Evolutionary conservation across 2,888 invertebrate genomes (phyloP).

Genomic region (Apodemia zela): DNA sequence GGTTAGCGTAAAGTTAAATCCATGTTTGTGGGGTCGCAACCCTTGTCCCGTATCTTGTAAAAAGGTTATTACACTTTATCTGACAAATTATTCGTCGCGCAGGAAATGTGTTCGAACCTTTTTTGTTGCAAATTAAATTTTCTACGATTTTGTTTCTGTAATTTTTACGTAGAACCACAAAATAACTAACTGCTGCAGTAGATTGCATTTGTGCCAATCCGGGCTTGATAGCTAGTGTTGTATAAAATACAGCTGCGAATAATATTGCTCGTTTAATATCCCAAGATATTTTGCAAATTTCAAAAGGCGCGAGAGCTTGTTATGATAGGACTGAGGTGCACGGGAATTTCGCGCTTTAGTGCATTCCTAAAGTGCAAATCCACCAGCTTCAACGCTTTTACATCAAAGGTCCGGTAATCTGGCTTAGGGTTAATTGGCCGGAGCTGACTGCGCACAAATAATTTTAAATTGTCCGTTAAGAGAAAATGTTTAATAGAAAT

Average conservation of each 20-base stretch:
- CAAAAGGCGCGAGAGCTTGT: neutral
- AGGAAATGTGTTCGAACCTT: no score
- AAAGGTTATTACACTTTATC: no score
- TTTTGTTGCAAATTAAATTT: no score
- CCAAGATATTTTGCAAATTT: slow-evolving; percentile 8
- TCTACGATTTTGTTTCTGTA: no score
- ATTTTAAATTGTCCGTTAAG: neutral
- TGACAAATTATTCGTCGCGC: no score
- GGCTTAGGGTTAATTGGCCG: slow-evolving; percentile 5
- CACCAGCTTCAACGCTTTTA: slow-evolving; percentile 6
- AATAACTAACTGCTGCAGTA: no score
- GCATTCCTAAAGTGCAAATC: slow-evolving; percentile 8
- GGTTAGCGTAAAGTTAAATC: no score
- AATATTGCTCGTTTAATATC: neutral
- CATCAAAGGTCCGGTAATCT: slow-evolving; percentile 10
- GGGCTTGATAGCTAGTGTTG: no score
- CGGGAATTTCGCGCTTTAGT: slow-evolving; percentile 6
- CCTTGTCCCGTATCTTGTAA: no score
- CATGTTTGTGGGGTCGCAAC: no score
- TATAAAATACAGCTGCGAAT: neutral
- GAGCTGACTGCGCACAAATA: neutral
- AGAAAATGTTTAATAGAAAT: neutral
- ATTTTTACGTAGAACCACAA: no score
- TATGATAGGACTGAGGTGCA: neutral
- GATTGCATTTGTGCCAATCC: no score